phyloP scores from a whole-genome alignment of 1,140 invertebrate species.

The Druon quercuslanigerum region DNA sequence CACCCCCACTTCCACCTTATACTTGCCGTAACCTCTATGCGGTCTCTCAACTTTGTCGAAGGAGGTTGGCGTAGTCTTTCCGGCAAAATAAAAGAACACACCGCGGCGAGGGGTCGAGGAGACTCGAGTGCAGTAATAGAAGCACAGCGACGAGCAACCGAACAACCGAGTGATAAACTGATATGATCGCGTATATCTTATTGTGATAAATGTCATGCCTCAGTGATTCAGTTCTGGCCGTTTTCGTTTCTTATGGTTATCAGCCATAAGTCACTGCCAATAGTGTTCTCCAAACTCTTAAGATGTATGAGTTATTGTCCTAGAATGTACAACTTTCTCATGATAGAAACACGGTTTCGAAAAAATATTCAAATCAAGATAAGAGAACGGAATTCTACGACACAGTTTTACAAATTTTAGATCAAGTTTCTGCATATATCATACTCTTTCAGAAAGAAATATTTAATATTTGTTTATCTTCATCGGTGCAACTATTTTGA shows the following conservation, averaged over 20 bases:
- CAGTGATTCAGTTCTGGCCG: conserved; percentile 43
- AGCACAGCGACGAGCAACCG: conserved; percentile 19
- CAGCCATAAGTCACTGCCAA: conserved; percentile 42
- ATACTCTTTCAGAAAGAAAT: too few species aligned
- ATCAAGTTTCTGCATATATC: too few species aligned
- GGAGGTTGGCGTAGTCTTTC: conserved; percentile 37
- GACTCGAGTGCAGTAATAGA: conserved; percentile 28
- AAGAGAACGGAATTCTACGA: not conserved
- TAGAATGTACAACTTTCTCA: not conserved
- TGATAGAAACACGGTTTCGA: not conserved
- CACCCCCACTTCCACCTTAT: conserved; percentile 25
- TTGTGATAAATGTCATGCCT: conserved; percentile 47
- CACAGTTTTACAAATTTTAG: too few species aligned
- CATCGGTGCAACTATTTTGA: too few species aligned
- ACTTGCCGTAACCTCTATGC: conserved; percentile 46
- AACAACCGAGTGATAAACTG: conserved; percentile 43
- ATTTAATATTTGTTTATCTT: too few species aligned
- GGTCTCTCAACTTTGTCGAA: conserved; percentile 53
- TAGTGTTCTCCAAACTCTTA: conserved; percentile 1
- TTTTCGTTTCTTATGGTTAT: conserved; percentile 52
- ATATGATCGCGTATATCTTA: conserved; percentile 45
- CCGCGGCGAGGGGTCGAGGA: conserved; percentile 32
- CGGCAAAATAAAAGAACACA: conserved; percentile 52
- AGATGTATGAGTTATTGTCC: not conserved
- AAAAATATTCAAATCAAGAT: conserved; percentile 7